Percentiles rank a stretch among this genome's conserved stretches.
These are phyloP conservation scores for Mystacornis crossleyi DNA, from an alignment of 2,113 vertebrate species.

Conservation along the genomic window DNA sequence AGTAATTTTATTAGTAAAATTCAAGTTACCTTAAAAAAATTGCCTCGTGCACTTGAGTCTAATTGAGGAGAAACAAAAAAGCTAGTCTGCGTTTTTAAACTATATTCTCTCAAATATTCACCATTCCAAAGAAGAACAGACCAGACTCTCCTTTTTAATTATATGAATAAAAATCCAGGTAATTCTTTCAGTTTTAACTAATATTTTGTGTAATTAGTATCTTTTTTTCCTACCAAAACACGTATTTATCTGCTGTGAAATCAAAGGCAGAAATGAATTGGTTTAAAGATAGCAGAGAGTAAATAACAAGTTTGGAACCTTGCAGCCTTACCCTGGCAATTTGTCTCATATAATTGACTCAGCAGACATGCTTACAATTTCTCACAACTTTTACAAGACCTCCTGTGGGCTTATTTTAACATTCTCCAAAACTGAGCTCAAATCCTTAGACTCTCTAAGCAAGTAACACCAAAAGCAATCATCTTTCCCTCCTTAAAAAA, in stretches of 20 bases:
- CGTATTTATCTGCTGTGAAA: constrained; percentile 17
- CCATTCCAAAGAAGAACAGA: neutral
- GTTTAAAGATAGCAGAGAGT: constrained; percentile 17
- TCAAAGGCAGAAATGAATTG: neutral
- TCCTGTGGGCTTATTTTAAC: constrained; percentile 48
- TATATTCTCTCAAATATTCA: neutral
- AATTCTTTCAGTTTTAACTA: neutral
- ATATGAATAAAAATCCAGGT: neutral
- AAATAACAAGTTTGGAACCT: constrained; percentile 39
- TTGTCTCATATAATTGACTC: constrained; percentile 52
- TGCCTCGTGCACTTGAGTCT: neutral
- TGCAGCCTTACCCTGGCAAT: constrained; percentile 20
- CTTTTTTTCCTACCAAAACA: neutral
- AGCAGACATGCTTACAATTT: constrained; percentile 49
- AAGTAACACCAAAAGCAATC: neutral
- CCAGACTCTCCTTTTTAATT: neutral
- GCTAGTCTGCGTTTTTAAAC: neutral
- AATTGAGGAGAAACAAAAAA: neutral
- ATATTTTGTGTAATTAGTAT: neutral
- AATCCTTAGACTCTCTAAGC: neutral
- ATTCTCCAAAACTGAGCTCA: constrained; percentile 21
- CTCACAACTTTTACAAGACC: constrained; percentile 61
- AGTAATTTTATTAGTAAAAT: neutral
- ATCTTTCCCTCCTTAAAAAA: neutral
- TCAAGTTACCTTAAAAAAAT: neutral